These are phyloP conservation scores for Geotrypetes seraphini DNA, from an alignment of 2,797 vertebrate species.

Conservation along the genomic window DNA sequence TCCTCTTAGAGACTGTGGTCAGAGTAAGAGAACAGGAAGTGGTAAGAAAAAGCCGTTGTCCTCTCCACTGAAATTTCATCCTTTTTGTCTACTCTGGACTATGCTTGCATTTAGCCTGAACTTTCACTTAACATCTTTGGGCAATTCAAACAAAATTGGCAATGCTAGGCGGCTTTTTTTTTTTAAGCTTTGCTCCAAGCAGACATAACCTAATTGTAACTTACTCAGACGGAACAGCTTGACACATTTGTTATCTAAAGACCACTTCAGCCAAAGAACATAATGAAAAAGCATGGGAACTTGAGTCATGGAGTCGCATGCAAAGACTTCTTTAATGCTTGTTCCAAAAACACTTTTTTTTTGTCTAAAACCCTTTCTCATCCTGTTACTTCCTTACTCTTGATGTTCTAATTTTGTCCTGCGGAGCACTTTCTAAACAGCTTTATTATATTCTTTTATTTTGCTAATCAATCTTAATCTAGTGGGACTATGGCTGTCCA, in stretches of 20 bases:
- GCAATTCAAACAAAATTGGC: constrained; percentile 9
- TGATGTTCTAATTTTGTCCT: constrained; percentile 35
- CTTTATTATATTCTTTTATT: constrained; percentile 33
- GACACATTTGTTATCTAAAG: constrained; percentile 51
- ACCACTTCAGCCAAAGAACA: constrained; percentile 42
- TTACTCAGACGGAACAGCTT: constrained; percentile 39
- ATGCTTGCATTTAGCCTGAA: constrained; percentile 34
- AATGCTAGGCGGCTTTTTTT: constrained; percentile 31
- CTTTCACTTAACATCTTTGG: constrained; percentile 35
- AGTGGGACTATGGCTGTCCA: too few species aligned
- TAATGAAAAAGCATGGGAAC: constrained; percentile 44
- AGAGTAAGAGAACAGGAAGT: neutral
- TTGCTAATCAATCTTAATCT: constrained; percentile 22
- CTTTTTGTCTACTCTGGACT: constrained; percentile 27
- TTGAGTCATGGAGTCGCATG: constrained; percentile 32
- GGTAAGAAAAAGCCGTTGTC: neutral
- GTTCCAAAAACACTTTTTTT: constrained; percentile 36
- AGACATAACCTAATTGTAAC: constrained; percentile 36
- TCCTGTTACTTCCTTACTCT: constrained; percentile 27
- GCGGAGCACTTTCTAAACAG: constrained; percentile 38
- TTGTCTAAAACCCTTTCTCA: constrained; percentile 7
- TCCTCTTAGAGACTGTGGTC: too few species aligned
- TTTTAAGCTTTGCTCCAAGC: constrained; percentile 34
- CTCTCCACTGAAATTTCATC: too few species aligned
- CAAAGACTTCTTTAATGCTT: constrained; percentile 33